A percentile compares a stretch with the other conserved stretches of the same genome.
Evolutionary conservation across 2,888 invertebrate species (phyloP).

Genomic region (Diplolepis rosae): DNA sequence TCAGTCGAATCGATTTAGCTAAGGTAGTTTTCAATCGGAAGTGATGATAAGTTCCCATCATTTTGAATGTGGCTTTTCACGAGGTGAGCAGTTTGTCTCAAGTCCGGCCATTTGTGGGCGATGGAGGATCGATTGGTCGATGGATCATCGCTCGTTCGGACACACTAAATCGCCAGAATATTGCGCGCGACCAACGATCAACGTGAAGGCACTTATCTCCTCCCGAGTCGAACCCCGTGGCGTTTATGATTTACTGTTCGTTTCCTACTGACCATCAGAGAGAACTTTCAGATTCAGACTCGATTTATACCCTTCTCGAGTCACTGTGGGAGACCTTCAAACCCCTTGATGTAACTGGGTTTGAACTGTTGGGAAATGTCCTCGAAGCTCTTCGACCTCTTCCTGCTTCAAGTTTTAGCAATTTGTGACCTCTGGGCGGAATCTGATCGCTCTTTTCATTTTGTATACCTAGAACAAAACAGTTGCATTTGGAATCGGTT

Average conservation of each 20-base stretch:
- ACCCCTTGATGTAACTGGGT: conserved; percentile 46
- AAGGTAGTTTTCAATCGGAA: conserved; percentile 31
- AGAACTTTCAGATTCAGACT: conserved; percentile 45
- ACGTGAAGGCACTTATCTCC: conserved; percentile 39
- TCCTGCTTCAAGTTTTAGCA: background rate
- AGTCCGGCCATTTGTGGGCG: conserved; percentile 33
- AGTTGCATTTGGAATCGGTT: no score
- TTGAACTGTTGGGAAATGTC: conserved; percentile 28
- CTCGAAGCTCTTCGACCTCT: background rate
- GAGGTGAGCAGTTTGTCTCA: conserved; percentile 34
- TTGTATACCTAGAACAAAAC: background rate
- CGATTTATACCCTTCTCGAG: conserved; percentile 41
- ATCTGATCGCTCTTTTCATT: conserved; percentile 7
- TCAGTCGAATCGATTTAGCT: conserved; percentile 25
- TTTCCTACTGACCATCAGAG: conserved; percentile 41
- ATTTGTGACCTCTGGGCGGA: background rate
- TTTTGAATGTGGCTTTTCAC: conserved; percentile 27
- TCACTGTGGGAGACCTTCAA: conserved; percentile 42
- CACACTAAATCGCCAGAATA: conserved; percentile 43
- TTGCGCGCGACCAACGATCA: conserved; percentile 26
- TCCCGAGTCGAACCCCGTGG: conserved; percentile 53
- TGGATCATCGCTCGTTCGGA: conserved; percentile 49
- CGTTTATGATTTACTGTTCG: conserved; percentile 59
- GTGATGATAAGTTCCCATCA: background rate
- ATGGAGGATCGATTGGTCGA: conserved; percentile 20